Conservation (phyloP, 2,113 vertebrate species). For the Stegostoma tigrinum region DNA sequence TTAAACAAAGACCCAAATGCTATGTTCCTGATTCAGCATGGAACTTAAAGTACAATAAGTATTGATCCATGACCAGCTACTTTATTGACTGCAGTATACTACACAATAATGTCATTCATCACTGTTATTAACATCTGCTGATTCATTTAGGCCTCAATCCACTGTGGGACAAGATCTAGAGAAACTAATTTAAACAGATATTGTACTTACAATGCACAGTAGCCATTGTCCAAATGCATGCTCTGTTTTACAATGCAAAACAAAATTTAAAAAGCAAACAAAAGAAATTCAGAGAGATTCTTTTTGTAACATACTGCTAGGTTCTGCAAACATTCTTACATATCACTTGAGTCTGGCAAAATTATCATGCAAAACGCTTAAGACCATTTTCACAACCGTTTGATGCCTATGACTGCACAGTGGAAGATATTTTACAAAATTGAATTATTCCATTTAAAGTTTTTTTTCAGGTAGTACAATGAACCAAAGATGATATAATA, state of each 20-base stretch:
- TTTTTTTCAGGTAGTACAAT: background rate
- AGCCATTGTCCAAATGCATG: background rate
- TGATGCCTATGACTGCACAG: background rate
- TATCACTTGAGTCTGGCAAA: background rate
- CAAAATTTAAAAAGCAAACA: background rate
- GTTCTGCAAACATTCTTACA: background rate
- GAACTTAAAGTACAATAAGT: background rate
- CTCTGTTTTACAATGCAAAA: too few relatives aligned
- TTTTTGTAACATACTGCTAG: background rate
- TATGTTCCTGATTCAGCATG: conserved; percentile 9
- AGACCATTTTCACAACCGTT: background rate
- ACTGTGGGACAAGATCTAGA: background rate
- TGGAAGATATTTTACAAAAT: background rate
- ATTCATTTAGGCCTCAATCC: background rate
- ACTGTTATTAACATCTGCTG: conserved; percentile 17
- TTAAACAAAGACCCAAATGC: background rate
- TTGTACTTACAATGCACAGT: background rate
- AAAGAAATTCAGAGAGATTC: background rate
- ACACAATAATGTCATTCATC: conserved; percentile 8
- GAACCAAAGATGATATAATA: background rate
- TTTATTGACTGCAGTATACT: background rate
- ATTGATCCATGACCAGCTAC: background rate
- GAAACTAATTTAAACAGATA: background rate
- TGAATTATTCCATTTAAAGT: background rate
- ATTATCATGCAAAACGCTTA: background rate